Base-by-base conservation (phyloP, 1,140 invertebrate species). In the Sycophila sp. region DNA sequence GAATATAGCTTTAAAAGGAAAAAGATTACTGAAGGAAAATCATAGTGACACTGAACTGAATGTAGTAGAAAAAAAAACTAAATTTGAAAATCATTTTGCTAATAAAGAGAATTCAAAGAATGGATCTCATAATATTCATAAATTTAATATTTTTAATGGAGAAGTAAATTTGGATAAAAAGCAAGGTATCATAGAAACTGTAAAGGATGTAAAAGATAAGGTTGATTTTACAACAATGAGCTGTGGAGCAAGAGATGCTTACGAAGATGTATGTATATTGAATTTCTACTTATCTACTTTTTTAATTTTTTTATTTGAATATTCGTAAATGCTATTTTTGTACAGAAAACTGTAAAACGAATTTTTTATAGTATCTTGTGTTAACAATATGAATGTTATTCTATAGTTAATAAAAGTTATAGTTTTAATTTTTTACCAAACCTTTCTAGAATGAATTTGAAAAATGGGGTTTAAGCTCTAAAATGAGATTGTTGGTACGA, bases 401-500 rank as follows among this genome's bases (percentile, higher is more conserved):
- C 11, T 47, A 6, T 15, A 19, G n/a, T 2, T 26, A n/a, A 58
- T 58, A 13, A 13, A 55, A 17, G 13, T 40, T 38, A 59, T 15
- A 19, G 32, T 32, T 55, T 4, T 17, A 32, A 34, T 40, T 59
- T 59, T 38, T 38, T 59, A 0, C 32, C 36, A 36, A 15, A 28
- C 30, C n/a, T n/a, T n/a, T n/a, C 38, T 7, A 85, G 79, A 76
- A 80, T 69, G 83, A 85, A 66, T 85, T 86, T 28, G 81, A 84
- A 45, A 77, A 75, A 45, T 85, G 84, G 84, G 78, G 80, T 73
- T 76, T 86, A 17, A 83, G 78, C 36, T 62, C 58, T 56, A 80
- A 78, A 6, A 73, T 86, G 59, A 77, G 81, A 11, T 77, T 85
- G 8, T 77, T 86, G 7, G 78, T 85, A 11, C 77, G 78, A 63